Evolutionary conservation across 2,888 invertebrate genomes (phyloP).

Genomic region (Palloptera scutellata): DNA sequence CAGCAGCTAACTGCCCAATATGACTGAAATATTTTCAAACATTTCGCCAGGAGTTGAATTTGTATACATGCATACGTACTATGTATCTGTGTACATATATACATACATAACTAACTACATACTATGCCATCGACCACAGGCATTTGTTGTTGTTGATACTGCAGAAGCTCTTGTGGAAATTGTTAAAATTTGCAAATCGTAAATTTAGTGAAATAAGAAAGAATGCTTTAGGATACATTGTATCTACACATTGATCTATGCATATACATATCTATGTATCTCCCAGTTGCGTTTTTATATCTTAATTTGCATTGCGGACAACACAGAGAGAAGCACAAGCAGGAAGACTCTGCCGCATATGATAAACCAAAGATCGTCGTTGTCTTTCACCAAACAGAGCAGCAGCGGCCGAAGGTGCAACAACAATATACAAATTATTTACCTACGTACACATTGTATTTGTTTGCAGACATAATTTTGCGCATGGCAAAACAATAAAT

Average conservation of each 20-base stretch:
- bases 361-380: neutral
- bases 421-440: slow-evolving; percentile 1
- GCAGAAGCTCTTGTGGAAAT: slow-evolving; percentile 14
- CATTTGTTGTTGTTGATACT: too few relatives aligned
- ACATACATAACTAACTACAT: too few relatives aligned
- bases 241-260: too few relatives aligned
- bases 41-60: too few relatives aligned
- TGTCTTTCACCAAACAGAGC: neutral
- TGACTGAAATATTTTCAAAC: too few relatives aligned
- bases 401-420: too few relatives aligned
- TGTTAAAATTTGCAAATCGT: slow-evolving; percentile 21
- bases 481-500: slow-evolving; percentile 49
- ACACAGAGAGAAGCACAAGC: neutral
- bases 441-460: slow-evolving; percentile 14
- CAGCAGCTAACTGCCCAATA: too few relatives aligned
- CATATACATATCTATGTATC: too few relatives aligned
- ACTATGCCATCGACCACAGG: too few relatives aligned
- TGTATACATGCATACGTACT: too few relatives aligned
- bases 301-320: slow-evolving; percentile 49
- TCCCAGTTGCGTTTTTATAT: slow-evolving; percentile 33
- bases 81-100: too few relatives aligned
- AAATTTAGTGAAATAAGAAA: slow-evolving; percentile 13
- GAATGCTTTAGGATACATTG: too few relatives aligned
- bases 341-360: neutral
- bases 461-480: slow-evolving; percentile 25